Base-by-base conservation (phyloP, 1,140 invertebrate genomes). In the Bombus picipes region DNA sequence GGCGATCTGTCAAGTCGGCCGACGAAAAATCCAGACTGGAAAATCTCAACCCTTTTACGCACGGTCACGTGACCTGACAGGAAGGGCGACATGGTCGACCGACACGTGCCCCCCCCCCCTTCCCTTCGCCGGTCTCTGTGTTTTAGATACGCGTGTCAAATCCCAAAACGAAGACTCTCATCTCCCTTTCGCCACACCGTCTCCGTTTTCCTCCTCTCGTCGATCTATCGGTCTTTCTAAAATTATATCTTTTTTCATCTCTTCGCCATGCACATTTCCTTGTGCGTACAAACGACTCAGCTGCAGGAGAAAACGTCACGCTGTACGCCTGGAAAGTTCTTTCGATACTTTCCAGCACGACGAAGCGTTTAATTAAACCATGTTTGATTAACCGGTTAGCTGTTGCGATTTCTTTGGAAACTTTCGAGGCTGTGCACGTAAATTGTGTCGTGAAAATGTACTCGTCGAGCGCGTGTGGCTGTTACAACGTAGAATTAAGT, bases 71-170 rank as follows among this genome's bases (percentile, higher is more conserved):
- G 94, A 94, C 94, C 86, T 92, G 93, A 92, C 93, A 94, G 92
- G 82, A 84, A 90, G 91, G 89, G 88, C 90, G 91, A 28, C 74
- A 85, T 90, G 91, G 88, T 88, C 90, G 91, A 28, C 74, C 91
- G 94, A 87, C 95, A 95, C 95, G 95, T 95, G 94, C 94, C 94
- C 92, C 92, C 94, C 94, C 92, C 92, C 87, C 74, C 22, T 25
- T n/a, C 6, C n/a, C 13, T 34, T 15, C 6, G 1, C 81, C 90
- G 70, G 28, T 73, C 65, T n/a, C 65, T 90, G 92, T 93, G 93
- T 94, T 95, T 94, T 93, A 94, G 93, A 94, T 95, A 94, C 94
- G 94, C 94, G 93, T 95, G 94, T 95, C 95, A 95, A 95, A 94
- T 94, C 94, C 94, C 93, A 88, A 92, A 94, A 93, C 93, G 93